phyloP scores from a whole-genome alignment of 2,113 vertebrate genomes.

The Perca flavescens region DNA sequence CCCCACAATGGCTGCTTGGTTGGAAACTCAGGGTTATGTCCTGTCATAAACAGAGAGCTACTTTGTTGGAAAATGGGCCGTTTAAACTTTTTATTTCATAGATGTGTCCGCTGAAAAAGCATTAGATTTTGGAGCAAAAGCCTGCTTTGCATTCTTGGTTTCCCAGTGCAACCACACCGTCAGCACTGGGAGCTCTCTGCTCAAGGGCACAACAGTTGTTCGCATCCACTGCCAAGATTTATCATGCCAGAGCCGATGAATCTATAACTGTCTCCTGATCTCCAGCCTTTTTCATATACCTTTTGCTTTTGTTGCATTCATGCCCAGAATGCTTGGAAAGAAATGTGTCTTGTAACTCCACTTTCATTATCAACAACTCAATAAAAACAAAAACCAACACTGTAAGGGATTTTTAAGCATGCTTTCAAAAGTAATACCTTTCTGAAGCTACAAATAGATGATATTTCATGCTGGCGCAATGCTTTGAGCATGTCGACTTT shows the following conservation, averaged over 20 bases:
- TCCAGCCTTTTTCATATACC: neutral
- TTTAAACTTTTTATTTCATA: slow-evolving; percentile 32
- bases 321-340: slow-evolving; percentile 4
- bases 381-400: neutral
- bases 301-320: neutral
- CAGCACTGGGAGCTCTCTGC: slow-evolving; percentile 21
- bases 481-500: slow-evolving; percentile 5
- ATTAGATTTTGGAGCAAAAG: neutral
- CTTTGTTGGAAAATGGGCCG: neutral
- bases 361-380: neutral
- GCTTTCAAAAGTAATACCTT: neutral
- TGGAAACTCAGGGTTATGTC: neutral
- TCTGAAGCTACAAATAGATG: neutral
- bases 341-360: neutral
- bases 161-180: neutral
- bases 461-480: slow-evolving; percentile 1
- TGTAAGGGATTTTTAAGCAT: neutral
- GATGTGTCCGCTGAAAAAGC: neutral
- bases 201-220: slow-evolving; percentile 36
- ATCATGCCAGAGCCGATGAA: slow-evolving; percentile 14
- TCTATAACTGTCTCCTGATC: slow-evolving; percentile 30
- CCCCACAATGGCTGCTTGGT: neutral
- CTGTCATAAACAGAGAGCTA: neutral
- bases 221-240: slow-evolving; percentile 15
- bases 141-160: neutral